phyloP scores from a whole-genome alignment of 2,888 invertebrate species.

The Graphium colonna region DNA sequence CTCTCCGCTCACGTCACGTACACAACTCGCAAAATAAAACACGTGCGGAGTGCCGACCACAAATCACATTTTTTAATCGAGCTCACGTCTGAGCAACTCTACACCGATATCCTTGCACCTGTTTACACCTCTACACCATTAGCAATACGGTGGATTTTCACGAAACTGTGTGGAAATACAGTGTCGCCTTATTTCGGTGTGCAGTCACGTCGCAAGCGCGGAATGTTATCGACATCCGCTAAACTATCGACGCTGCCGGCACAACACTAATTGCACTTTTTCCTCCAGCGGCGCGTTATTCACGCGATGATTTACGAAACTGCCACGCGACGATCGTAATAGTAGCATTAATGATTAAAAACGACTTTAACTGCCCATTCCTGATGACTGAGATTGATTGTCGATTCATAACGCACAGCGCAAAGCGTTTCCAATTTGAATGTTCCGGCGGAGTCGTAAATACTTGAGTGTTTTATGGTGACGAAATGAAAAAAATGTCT shows the following conservation, averaged over 20 bases:
- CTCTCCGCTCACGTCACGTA: constrained; percentile 69
- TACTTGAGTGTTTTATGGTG: constrained; percentile 9
- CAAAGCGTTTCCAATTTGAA: constrained; percentile 25
- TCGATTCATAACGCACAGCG: constrained; percentile 29
- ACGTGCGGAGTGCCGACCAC: constrained; percentile 69
- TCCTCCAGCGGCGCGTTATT: constrained; percentile 47
- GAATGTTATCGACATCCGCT: constrained; percentile 74
- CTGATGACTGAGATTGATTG: constrained; percentile 67
- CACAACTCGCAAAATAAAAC: constrained; percentile 71
- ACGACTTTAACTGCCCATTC: constrained; percentile 59
- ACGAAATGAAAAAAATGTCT: constrained; percentile 4
- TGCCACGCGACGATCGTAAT: constrained; percentile 51
- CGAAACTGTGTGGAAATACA: constrained; percentile 24
- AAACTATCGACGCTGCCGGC: constrained; percentile 69
- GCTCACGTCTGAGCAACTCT: constrained; percentile 58
- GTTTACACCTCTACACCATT: constrained; percentile 8
- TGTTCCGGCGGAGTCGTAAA: constrained; percentile 14
- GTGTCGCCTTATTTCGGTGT: constrained; percentile 56
- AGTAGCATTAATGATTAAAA: constrained; percentile 61
- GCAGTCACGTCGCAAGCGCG: constrained; percentile 66
- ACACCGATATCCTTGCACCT: constrained; percentile 32
- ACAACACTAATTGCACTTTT: constrained; percentile 76
- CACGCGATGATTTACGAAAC: constrained; percentile 69
- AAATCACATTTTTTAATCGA: constrained; percentile 79
- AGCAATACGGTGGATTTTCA: constrained; percentile 39